Conservation (phyloP, 2,888 invertebrate species). For the Aleiodes leptofemur region DNA sequence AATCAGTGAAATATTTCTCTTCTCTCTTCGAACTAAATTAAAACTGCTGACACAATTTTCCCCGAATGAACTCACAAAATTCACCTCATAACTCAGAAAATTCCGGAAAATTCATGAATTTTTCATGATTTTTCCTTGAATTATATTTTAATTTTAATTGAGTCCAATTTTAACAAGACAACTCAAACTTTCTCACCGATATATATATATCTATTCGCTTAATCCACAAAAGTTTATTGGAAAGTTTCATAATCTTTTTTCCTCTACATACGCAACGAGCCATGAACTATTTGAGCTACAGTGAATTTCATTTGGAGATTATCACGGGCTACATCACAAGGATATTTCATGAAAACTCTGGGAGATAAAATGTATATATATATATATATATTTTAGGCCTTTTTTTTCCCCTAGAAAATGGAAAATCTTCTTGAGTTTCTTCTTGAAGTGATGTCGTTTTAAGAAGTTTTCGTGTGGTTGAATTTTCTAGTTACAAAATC, state of each 20-base stretch:
- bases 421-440: slow-evolving; percentile 10
- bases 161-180: too few relatives aligned
- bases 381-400: slow-evolving; percentile 12
- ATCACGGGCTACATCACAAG: slow-evolving; percentile 68
- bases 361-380: too few relatives aligned
- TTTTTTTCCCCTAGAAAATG: background rate
- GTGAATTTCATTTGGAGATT: slow-evolving; percentile 61
- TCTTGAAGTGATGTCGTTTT: slow-evolving; percentile 19
- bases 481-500: slow-evolving; percentile 65
- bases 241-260: slow-evolving; percentile 23
- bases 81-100: too few relatives aligned
- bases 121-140: too few relatives aligned
- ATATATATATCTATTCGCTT: background rate
- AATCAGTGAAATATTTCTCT: background rate
- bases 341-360: slow-evolving; percentile 66
- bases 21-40: slow-evolving; percentile 41
- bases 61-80: too few relatives aligned
- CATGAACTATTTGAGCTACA: slow-evolving; percentile 36
- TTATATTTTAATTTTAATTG: too few relatives aligned
- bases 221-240: background rate
- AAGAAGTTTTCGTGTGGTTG: slow-evolving; percentile 25
- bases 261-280: slow-evolving; percentile 12
- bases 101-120: too few relatives aligned
- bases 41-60: slow-evolving; percentile 44
- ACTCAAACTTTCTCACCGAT: background rate